Conservation (phyloP, 1,140 invertebrate genomes). For the Yoshiicerus persimilis region DNA sequence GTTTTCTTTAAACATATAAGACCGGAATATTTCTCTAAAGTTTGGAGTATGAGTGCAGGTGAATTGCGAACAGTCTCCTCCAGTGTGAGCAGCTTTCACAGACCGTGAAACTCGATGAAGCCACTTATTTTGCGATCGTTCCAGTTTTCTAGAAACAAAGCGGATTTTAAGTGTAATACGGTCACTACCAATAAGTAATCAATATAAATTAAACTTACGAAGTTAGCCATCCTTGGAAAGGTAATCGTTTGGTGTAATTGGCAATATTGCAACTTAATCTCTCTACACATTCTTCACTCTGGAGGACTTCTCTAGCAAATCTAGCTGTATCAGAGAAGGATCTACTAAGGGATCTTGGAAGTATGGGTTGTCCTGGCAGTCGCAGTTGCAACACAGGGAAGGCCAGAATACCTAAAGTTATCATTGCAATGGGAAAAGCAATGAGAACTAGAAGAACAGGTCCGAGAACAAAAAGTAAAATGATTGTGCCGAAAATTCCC, state of each 20-base stretch:
- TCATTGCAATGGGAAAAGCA: background rate
- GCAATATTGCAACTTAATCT: constrained; percentile 36
- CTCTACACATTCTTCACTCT: constrained; percentile 41
- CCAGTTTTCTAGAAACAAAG: constrained; percentile 28
- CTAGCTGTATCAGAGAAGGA: background rate
- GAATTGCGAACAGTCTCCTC: constrained; percentile 24
- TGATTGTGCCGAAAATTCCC: background rate
- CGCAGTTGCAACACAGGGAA: constrained; percentile 30
- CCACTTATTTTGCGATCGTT: constrained; percentile 25
- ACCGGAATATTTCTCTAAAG: background rate
- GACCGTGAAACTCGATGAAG: constrained; percentile 33
- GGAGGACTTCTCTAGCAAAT: constrained; percentile 19
- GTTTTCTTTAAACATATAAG: background rate
- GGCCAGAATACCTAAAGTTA: constrained; percentile 21
- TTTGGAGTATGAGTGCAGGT: background rate
- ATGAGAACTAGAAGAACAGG: constrained; percentile 19
- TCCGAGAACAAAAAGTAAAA: constrained; percentile 10
- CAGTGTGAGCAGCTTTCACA: constrained; percentile 13
- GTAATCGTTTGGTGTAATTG: background rate
- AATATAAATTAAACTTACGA: background rate
- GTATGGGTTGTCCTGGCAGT: background rate
- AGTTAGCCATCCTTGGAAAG: background rate
- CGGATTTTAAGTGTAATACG: background rate
- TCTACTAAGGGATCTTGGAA: background rate
- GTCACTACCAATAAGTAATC: background rate